Evolutionary conservation across 2,797 vertebrate species (phyloP), one percentile per base, ranked within the genome.

Genomic region (Epinephelus awoara): DNA sequence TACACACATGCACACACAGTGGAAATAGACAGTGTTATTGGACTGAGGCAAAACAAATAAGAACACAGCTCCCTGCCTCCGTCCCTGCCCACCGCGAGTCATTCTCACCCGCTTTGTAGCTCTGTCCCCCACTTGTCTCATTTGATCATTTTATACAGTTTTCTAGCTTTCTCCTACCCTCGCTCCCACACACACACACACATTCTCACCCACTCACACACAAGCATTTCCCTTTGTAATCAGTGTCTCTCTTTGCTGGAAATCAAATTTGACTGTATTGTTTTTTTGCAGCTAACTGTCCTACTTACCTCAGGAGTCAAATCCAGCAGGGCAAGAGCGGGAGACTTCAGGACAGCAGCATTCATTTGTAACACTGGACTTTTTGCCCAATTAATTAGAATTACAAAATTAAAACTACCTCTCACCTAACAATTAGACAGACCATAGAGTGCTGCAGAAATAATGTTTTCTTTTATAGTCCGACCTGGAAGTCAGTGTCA

Each of bases 1-100:
- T 4, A 2, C n/a, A 11, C 62, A 50, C 72, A 18, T 56, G 19
- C 59, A 50, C n/a, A 34, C 67, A 25, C 38, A 44, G 38, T 15
- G 27, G 64, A 51, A 70, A 38, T 51, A 54, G 25, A 21, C 62
- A 57, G 10, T n/a, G 25, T 62, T 44, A 80, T 67, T 69, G 71
- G 74, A 62, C 52, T 3, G 13, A 27, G 29, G 62, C 59, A n/a
- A 67, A 61, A 52, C 55, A 61, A 80, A 70, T 54, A 44, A 25
- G n/a, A 66, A 21, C 57, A 18, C 23, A n/a, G 38, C 46, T 46
- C 25, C 51, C 42, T 17, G 44, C 34, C 59, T 52, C 21, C 4
- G 9, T 67, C 57, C 18, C 59, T 34, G 38, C 27, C 29, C 40
- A 34, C 12, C 25, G 8, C 12, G 0, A 29, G 61, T 42, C 46